Percentiles rank a stretch among this genome's conserved stretches.
Conservation (phyloP, 2,113 vertebrate genomes). For the Macquaria ambigua region DNA sequence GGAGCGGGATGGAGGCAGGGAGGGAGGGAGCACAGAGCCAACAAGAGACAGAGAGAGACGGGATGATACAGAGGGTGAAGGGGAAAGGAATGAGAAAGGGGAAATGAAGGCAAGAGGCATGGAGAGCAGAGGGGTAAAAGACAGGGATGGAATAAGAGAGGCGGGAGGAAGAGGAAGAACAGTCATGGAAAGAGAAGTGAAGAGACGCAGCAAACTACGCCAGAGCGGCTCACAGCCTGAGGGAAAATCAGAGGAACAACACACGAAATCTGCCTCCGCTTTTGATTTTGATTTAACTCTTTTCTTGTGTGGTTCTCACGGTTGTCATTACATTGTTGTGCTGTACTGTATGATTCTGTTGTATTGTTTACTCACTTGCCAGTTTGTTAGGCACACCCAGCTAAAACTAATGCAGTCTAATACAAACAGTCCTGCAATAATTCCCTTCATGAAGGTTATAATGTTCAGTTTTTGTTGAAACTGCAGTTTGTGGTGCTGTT, state of each 20-base stretch:
- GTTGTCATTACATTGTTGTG: too few species aligned
- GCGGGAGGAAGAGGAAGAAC: slow-evolving; percentile 4
- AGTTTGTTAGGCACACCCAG: not conserved
- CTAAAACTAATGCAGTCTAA: not conserved
- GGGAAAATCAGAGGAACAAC: slow-evolving; percentile 21
- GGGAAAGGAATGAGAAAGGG: slow-evolving; percentile 6
- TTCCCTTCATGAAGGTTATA: not conserved
- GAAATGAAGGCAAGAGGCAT: slow-evolving; percentile 22
- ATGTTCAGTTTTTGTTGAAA: not conserved
- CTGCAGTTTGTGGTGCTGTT: not conserved
- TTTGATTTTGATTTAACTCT: not conserved
- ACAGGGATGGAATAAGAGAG: not conserved
- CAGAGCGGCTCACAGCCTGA: slow-evolving; percentile 30
- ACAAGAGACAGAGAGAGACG: not conserved
- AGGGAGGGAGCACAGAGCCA: slow-evolving; percentile 21
- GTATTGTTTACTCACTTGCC: not conserved
- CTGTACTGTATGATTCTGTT: not conserved
- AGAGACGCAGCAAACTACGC: slow-evolving; percentile 1
- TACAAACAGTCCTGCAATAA: not conserved
- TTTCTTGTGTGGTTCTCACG: not conserved
- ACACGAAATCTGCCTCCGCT: not conserved
- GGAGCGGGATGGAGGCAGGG: slow-evolving; percentile 49
- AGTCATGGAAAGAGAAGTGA: not conserved
- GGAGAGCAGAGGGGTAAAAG: slow-evolving; percentile 7
- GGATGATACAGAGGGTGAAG: slow-evolving; percentile 12